Conservation (phyloP, 2,797 vertebrate species). For the Bradypodion pumilum region DNA sequence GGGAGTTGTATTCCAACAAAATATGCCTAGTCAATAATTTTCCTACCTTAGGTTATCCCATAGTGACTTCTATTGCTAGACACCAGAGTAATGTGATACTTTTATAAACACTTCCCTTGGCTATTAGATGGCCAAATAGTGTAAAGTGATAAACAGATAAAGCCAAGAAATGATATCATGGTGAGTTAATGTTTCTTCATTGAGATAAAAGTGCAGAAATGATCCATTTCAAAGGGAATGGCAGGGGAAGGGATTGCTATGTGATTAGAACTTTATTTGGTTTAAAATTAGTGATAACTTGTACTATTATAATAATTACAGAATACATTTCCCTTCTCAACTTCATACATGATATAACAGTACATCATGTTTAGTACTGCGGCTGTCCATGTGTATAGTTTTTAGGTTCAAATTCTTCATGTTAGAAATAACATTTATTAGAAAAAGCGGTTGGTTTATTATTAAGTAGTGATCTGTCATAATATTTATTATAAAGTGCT, state of each 20-base stretch:
- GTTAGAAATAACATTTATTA: not conserved
- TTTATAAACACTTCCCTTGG: not conserved
- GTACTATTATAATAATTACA: not conserved
- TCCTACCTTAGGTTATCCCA: not conserved
- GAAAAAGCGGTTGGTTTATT: not conserved
- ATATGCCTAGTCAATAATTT: not conserved
- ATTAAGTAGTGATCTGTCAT: not conserved
- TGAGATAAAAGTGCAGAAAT: not conserved
- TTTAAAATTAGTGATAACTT: not conserved
- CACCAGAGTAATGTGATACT: not conserved
- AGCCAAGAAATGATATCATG: not conserved
- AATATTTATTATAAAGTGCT: not conserved
- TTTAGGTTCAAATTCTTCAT: not conserved
- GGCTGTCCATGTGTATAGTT: not conserved
- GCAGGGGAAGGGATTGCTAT: not conserved
- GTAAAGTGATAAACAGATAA: not conserved
- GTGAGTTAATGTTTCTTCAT: not conserved
- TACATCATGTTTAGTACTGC: not conserved
- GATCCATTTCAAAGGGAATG: not conserved
- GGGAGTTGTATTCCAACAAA: not conserved
- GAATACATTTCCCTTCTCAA: not conserved
- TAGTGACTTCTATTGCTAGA: not conserved
- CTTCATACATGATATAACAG: not conserved
- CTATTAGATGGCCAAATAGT: not conserved
- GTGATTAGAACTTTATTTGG: not conserved